Conservation (phyloP, 2,888 invertebrate genomes). For the Portevinia maculata region DNA sequence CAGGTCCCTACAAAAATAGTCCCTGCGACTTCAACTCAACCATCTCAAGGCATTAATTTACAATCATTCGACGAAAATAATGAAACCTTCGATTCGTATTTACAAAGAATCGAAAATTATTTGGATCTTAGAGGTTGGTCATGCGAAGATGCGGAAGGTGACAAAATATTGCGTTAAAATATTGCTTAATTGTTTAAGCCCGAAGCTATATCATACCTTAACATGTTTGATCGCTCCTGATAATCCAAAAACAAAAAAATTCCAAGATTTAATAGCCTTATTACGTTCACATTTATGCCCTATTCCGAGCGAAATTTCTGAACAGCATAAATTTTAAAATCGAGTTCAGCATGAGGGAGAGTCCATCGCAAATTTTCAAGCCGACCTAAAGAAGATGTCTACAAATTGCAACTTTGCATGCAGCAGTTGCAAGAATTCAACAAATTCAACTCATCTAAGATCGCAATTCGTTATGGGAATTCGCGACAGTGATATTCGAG, state of each 20-base stretch:
- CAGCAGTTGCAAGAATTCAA: constrained; percentile 37
- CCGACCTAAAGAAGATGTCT: constrained; percentile 30
- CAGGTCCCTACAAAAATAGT: too few species aligned
- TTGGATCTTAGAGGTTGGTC: constrained; percentile 19
- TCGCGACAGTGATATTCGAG: constrained; percentile 25
- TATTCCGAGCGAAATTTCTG: constrained; percentile 38
- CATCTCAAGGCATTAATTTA: too few species aligned
- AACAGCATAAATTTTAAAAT: constrained; percentile 38
- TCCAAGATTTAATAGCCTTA: too few species aligned
- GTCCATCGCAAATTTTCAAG: constrained; percentile 19
- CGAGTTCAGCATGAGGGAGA: constrained; percentile 18
- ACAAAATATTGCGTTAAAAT: constrained; percentile 22
- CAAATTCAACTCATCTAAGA: constrained; percentile 55
- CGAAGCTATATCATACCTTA: constrained; percentile 34
- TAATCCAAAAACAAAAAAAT: constrained; percentile 38
- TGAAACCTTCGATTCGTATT: constrained; percentile 33
- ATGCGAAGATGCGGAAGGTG: background rate
- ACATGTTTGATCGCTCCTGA: constrained; percentile 34
- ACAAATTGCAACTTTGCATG: too few species aligned
- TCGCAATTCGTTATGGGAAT: constrained; percentile 39
- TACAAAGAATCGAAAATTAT: constrained; percentile 41
- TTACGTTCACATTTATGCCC: too few species aligned
- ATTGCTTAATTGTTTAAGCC: constrained; percentile 36
- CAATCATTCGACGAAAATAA: constrained; percentile 32
- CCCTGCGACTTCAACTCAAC: too few species aligned